These are phyloP conservation scores for Drosophila rubida DNA, from an alignment of 2,888 invertebrate genomes.

Conservation along the genomic window DNA sequence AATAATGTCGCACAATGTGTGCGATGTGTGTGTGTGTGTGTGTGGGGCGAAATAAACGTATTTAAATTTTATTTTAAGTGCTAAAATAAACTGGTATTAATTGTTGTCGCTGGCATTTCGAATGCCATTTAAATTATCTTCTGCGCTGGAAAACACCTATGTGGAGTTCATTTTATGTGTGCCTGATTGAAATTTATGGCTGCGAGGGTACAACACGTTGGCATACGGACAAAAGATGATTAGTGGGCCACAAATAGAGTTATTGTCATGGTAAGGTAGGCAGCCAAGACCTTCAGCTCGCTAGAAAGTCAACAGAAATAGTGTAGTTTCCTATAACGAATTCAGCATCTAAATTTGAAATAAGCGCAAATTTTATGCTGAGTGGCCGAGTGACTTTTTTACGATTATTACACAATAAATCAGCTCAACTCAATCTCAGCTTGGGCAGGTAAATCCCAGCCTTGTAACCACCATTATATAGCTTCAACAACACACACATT, in stretches of 20 bases:
- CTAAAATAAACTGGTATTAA: constrained; percentile 72
- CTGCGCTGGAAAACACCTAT: constrained; percentile 34
- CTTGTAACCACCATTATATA: not conserved
- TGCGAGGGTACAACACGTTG: constrained; percentile 25
- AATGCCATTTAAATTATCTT: constrained; percentile 57
- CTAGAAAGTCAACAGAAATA: constrained; percentile 19
- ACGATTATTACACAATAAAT: constrained; percentile 34
- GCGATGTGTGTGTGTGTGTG: not conserved
- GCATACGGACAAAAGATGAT: constrained; percentile 51
- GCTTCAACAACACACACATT: not conserved
- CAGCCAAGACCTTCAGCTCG: constrained; percentile 15
- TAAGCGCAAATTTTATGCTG: constrained; percentile 28
- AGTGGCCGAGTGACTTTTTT: constrained; percentile 35
- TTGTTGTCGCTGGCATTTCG: constrained; percentile 67
- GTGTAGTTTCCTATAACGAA: not conserved
- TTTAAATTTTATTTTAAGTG: constrained; percentile 72
- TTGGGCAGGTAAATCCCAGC: not conserved
- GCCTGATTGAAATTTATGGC: constrained; percentile 61
- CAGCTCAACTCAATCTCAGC: not conserved
- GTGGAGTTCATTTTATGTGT: constrained; percentile 50
- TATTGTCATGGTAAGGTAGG: constrained; percentile 56
- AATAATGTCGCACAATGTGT: constrained; percentile 57
- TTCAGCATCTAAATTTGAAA: constrained; percentile 25
- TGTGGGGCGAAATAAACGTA: constrained; percentile 44
- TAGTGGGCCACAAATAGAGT: constrained; percentile 21